Evolutionary conservation across 2,797 vertebrate genomes (phyloP).

Genomic region (Eulemur mongoz): DNA sequence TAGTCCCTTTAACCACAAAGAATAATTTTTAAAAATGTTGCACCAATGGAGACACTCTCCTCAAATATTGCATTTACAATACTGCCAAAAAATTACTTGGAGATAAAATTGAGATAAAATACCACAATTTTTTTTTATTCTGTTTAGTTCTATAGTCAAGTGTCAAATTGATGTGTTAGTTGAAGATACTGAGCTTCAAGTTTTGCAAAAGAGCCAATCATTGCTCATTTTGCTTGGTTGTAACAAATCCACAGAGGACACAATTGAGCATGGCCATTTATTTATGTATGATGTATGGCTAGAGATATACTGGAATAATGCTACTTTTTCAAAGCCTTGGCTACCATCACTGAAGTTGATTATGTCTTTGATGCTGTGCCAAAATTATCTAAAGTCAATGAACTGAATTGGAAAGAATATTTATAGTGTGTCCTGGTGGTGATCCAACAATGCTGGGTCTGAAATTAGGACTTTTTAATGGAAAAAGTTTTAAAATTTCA

Average conservation of each 20-base stretch:
- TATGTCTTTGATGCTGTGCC: not conserved
- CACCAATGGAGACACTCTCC: conserved; percentile 2
- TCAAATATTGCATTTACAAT: conserved; percentile 2
- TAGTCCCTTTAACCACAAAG: conserved; percentile 34
- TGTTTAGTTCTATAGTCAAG: conserved; percentile 15
- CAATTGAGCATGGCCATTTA: not conserved
- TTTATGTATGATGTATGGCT: not conserved
- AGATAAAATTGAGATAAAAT: conserved; percentile 22
- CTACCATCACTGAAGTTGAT: not conserved
- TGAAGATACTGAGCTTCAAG: conserved; percentile 14
- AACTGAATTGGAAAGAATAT: conserved; percentile 1
- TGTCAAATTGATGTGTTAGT: conserved; percentile 12
- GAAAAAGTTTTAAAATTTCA: not conserved
- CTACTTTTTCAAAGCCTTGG: not conserved
- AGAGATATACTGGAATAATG: conserved; percentile 4
- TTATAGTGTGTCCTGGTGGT: not conserved
- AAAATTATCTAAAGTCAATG: conserved; percentile 20
- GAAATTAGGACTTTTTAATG: not conserved
- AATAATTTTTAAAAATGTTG: not conserved
- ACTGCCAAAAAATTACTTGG: conserved; percentile 11
- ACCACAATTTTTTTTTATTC: not conserved
- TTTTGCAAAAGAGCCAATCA: conserved; percentile 8
- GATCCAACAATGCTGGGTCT: not conserved
- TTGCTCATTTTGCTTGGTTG: conserved; percentile 32
- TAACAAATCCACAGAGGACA: not conserved